A percentile compares a stretch with the other conserved stretches of the same genome.
Conservation (phyloP, 23 tunicate species). For the Diplosoma virens region DNA sequence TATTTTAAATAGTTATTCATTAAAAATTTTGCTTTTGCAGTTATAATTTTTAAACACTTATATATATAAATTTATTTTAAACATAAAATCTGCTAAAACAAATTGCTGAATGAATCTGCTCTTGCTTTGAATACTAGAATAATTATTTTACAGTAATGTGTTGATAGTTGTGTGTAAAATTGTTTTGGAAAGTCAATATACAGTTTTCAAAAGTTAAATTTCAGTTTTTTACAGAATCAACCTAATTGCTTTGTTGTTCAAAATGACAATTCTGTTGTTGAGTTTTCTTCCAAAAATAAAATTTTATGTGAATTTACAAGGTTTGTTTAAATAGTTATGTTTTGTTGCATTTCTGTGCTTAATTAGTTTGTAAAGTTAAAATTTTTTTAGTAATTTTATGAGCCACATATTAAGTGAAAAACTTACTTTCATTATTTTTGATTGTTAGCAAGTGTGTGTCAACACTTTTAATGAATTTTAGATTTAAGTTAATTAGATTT, state of each 20-base stretch:
- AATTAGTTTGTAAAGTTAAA: neutral
- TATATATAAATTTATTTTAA: neutral
- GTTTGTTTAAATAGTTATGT: neutral
- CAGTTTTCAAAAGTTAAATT: neutral
- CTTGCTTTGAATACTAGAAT: too few species aligned
- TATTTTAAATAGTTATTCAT: neutral
- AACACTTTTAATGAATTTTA: neutral
- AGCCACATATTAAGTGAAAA: too few species aligned
- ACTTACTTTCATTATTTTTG: too few species aligned
- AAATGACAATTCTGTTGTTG: neutral
- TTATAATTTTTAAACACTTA: too few species aligned
- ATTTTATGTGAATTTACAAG: neutral
- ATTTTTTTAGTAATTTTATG: too few species aligned
- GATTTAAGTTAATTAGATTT: neutral
- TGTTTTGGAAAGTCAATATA: too few species aligned
- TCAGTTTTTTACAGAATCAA: neutral
- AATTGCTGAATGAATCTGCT: too few species aligned
- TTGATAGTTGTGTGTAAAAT: too few species aligned
- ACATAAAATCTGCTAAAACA: neutral
- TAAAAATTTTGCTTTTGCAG: neutral
- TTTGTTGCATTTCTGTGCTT: neutral
- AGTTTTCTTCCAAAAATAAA: neutral
- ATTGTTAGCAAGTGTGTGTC: neutral
- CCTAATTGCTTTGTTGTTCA: neutral
- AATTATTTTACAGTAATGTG: too few species aligned